Evolutionary conservation across 2,888 invertebrate species (phyloP).

Genomic region (Tridacna crocea): DNA sequence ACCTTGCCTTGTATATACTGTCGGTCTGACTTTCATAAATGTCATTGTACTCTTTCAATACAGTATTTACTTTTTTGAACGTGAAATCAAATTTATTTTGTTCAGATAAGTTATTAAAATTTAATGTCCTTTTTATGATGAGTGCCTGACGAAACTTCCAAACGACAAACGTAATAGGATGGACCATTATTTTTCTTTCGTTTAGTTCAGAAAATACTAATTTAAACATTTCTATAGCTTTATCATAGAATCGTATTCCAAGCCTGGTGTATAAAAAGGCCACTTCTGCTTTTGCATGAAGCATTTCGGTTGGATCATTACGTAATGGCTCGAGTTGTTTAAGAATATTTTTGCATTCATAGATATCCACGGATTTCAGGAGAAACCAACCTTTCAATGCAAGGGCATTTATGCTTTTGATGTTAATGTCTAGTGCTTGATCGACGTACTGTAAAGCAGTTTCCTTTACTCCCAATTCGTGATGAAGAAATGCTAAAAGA

Average conservation of each 20-base stretch:
- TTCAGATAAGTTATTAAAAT: constrained; percentile 25
- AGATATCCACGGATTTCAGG: constrained; percentile 13
- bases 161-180: neutral
- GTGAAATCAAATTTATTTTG: constrained; percentile 6
- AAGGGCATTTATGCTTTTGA: constrained; percentile 28
- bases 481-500: constrained; percentile 37
- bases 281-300: constrained; percentile 41
- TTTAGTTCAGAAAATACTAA: constrained; percentile 8
- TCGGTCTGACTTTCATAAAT: neutral
- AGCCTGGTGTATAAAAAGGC: constrained; percentile 35
- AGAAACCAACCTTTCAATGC: constrained; percentile 35
- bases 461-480: constrained; percentile 17
- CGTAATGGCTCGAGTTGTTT: constrained; percentile 6
- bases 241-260: constrained; percentile 30
- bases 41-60: neutral
- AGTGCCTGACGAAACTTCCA: constrained; percentile 51
- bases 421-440: neutral
- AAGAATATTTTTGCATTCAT: neutral
- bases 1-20: neutral
- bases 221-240: constrained; percentile 19
- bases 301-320: neutral
- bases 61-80: neutral
- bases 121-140: constrained; percentile 28
- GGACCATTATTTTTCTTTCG: neutral
- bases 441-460: constrained; percentile 25